Base-by-base conservation (phyloP, 2,797 vertebrate genomes). In the Urocyon cinereoargenteus region DNA sequence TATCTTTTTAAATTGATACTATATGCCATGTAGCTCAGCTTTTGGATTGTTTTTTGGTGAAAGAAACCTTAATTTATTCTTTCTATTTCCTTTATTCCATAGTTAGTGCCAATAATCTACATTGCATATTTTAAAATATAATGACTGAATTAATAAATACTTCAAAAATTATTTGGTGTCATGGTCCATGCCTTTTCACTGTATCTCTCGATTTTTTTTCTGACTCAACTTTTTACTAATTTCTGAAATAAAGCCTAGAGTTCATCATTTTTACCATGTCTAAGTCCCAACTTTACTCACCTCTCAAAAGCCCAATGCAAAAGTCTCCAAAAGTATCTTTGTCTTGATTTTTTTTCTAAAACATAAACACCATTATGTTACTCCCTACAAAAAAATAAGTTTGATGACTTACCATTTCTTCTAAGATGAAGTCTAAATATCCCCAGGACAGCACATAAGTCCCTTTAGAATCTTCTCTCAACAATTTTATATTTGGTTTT, bases 211-310 rank as follows among this genome's bases (percentile, higher is more conserved):
- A 21, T 55, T 62, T 26, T 62, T 83, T 77, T 55, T 28, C 72
- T 85, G 49, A 26, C 34, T 91, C 59, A 83, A 8, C n/a, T 28
- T 90, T 57, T 72, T 16, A 83, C 11, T 24, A 14, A 31, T 81
- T 91, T 94, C 57, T 86, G 19, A 86, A 86, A 85, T 66, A 77
- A 86, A 77, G 12, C 14, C 34, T 89, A 24, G 26, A 68, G 53
- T 26, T 72, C 31, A 86, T 91, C 21, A 91, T 9, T 61, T 90
- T 91, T 9, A n/a, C 31, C 40, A 45, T 26, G 21, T n/a, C 19
- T 88, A 91, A 94, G 88, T 53, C n/a, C 12, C 73, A 77, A 68
- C 70, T 72, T 89, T 59, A n/a, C 12, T 96, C 13, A 64, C 2
- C 3, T 57, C 28, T 55, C 36, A 73, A 14, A 26, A 13, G 5